phyloP scores from a whole-genome alignment of 2,888 invertebrate genomes.

The Aphidius colemani region DNA sequence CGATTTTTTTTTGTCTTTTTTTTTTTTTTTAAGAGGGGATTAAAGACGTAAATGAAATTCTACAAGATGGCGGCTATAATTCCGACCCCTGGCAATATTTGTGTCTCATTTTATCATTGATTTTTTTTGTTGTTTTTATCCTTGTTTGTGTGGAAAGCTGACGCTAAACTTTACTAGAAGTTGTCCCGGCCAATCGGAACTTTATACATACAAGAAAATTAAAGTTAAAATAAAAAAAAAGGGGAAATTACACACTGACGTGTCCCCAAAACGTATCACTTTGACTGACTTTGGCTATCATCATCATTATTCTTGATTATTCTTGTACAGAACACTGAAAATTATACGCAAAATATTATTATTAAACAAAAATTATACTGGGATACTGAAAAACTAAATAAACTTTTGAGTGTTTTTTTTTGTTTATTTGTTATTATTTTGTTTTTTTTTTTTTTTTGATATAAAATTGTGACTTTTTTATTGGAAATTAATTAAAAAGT shows the following conservation, averaged over 20 bases:
- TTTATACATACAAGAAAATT: slow-evolving; percentile 31
- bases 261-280: slow-evolving; percentile 50
- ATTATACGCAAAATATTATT: slow-evolving; percentile 37
- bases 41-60: too few species aligned
- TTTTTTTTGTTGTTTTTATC: slow-evolving; percentile 22
- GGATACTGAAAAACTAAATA: too few species aligned
- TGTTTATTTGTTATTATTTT: too few species aligned
- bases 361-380: too few species aligned
- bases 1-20: too few species aligned
- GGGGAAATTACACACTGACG: slow-evolving; percentile 53
- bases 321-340: slow-evolving; percentile 38
- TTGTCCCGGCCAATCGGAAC: slow-evolving; percentile 43
- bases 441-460: too few species aligned
- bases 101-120: too few species aligned
- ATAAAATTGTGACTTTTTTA: too few species aligned
- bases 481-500: neutral
- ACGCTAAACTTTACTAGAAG: slow-evolving; percentile 33
- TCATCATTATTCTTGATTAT: slow-evolving; percentile 48
- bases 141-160: slow-evolving; percentile 39
- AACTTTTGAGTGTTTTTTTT: too few species aligned
- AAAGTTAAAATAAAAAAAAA: slow-evolving; percentile 29
- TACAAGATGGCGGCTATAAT: too few species aligned
- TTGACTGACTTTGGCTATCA: slow-evolving; percentile 26
- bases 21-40: too few species aligned
- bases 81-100: too few species aligned